Conservation (phyloP, 2,113 vertebrate genomes). For the Noctilio leporinus region DNA sequence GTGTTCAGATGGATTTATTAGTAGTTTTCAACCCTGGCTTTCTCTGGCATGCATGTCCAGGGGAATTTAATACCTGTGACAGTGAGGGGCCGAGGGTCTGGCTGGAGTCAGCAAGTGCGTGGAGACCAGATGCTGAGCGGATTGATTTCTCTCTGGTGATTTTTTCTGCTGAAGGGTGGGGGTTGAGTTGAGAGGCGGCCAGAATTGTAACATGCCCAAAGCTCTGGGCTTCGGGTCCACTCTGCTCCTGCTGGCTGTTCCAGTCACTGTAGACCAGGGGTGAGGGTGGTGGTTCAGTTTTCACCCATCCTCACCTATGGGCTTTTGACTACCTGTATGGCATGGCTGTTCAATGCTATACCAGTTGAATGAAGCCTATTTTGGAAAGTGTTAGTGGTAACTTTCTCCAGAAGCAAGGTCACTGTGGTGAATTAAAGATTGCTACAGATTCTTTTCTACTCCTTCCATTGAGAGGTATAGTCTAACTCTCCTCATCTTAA, state of each 20-base stretch:
- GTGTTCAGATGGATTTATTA: conserved; percentile 66
- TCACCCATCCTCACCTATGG: not conserved
- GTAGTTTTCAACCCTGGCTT: conserved; percentile 59
- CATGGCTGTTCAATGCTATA: not conserved
- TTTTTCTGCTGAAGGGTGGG: not conserved
- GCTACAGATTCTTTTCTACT: not conserved
- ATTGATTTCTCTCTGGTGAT: conserved; percentile 25
- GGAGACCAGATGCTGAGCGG: conserved; percentile 53
- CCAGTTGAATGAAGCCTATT: not conserved
- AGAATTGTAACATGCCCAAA: not conserved
- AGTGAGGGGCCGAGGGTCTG: conserved; percentile 1
- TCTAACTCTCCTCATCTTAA: not conserved
- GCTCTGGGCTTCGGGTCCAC: not conserved
- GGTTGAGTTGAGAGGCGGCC: not conserved
- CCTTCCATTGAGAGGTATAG: not conserved
- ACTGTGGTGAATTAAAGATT: not conserved
- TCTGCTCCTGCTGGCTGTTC: not conserved
- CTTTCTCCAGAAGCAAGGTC: not conserved
- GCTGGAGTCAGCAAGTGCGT: conserved; percentile 3
- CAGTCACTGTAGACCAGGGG: not conserved
- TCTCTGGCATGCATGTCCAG: conserved; percentile 66
- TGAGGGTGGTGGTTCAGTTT: not conserved
- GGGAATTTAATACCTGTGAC: conserved; percentile 61
- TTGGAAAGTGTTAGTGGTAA: not conserved
- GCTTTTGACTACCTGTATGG: not conserved